Evolutionary conservation across 2,797 vertebrate genomes (phyloP).

Genomic region (Aotus griseimembra): DNA sequence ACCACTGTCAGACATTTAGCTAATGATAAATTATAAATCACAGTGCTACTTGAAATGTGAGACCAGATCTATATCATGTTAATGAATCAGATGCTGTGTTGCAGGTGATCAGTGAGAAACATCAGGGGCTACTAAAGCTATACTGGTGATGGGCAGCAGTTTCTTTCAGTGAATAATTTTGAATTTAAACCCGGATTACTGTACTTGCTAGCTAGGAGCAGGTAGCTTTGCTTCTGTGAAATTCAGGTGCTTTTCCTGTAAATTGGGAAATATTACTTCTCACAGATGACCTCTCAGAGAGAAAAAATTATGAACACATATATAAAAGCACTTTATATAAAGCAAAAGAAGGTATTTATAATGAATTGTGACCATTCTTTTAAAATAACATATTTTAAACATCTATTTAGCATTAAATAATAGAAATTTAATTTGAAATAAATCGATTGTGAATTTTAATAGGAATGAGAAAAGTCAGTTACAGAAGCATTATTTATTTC

Average conservation of each 20-base stretch:
- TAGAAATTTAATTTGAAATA: not conserved
- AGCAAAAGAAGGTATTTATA: not conserved
- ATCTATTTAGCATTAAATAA: not conserved
- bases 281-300: not conserved
- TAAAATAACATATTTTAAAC: not conserved
- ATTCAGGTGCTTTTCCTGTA: not conserved
- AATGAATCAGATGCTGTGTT: constrained; percentile 40
- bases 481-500: not conserved
- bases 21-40: constrained; percentile 60
- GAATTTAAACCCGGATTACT: not conserved
- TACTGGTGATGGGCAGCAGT: not conserved
- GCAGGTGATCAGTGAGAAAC: not conserved
- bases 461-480: not conserved
- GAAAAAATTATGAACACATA: not conserved
- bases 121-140: not conserved
- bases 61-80: not conserved
- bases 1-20: constrained; percentile 7
- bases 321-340: not conserved
- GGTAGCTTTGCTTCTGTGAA: not conserved
- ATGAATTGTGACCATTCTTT: not conserved
- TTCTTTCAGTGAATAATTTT: not conserved
- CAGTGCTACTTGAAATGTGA: constrained; percentile 37
- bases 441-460: not conserved
- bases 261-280: not conserved
- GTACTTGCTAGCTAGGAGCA: not conserved